Base-by-base conservation (phyloP, 2,797 vertebrate genomes). In the Spinus olivaceus region DNA sequence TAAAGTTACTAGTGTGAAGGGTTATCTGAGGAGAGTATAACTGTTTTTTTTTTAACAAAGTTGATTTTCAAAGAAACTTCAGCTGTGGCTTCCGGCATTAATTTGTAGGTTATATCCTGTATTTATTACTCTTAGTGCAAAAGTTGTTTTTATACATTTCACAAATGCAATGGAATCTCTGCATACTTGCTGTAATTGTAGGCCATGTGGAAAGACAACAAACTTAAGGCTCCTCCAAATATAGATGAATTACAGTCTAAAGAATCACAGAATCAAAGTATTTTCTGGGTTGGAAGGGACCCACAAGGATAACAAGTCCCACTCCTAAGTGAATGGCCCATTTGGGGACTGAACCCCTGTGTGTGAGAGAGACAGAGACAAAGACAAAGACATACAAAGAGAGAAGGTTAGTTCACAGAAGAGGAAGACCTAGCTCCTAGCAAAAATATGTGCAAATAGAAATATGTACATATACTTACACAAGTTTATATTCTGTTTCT, bases 291-390 rank as follows among this genome's bases (percentile, higher is more conserved):
- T 86, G 25, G 35, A 70, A 35, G 18, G 18, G 14, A 63, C 18
- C 12, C 22, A 41, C 25, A 70, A 54, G 7, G 49, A 35, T 41
- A 54, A 16, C 4, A 28, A 41, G 17, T 77, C 9, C 10, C 3
- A 3, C 1, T 25, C 8, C 10, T 14, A 25, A 63, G 5, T 41
- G 64, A 63, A 41, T 70, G 25, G 35, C 4, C 30, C 17, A 22
- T 41, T 49, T 0, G 1, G 17, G 6, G 25, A 32, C 23, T 35
- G 35, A 70, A 8, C 21, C 5, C 9, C 7, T 33, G 4, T 37
- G 11, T 46, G 42, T 44, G 61, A 28, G 10, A 28, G 15, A 63
- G 16, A 9, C 12, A 27, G 15, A 35, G 35, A 35, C 35, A 35
- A 9, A 35, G 35, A 39, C 8, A 61, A 8, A 50, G 35, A 60